A percentile compares a stretch with the other conserved stretches of the same genome.
Evolutionary conservation across 2,888 invertebrate species (phyloP).

Genomic region (Peribatodes rhomboidaria): DNA sequence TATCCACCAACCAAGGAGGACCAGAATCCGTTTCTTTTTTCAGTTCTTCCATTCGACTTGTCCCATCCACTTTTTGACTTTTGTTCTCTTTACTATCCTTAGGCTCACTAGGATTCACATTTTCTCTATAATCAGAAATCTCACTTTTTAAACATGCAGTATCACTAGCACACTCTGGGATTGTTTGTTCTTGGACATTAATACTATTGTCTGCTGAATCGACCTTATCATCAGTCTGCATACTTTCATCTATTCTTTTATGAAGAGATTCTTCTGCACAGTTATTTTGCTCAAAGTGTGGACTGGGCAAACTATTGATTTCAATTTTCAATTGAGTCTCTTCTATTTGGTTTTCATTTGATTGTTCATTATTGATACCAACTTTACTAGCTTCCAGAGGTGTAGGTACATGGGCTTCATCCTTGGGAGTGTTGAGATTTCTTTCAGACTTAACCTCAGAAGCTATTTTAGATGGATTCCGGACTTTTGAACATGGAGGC

Average conservation of each 20-base stretch:
- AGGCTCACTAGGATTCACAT: slow-evolving; percentile 81
- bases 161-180: slow-evolving; percentile 69
- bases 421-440: slow-evolving; percentile 66
- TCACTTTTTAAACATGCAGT: slow-evolving; percentile 78
- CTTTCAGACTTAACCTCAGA: slow-evolving; percentile 67
- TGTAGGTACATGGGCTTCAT: slow-evolving; percentile 66
- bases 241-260: slow-evolving; percentile 58
- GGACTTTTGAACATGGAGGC: slow-evolving; percentile 66
- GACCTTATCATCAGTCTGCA: slow-evolving; percentile 54
- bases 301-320: slow-evolving; percentile 57
- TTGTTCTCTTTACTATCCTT: slow-evolving; percentile 76
- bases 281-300: slow-evolving; percentile 61
- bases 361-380: slow-evolving; percentile 62
- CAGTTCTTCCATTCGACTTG: slow-evolving; percentile 71
- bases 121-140: slow-evolving; percentile 82
- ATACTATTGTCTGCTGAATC: slow-evolving; percentile 60
- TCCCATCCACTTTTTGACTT: slow-evolving; percentile 71
- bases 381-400: slow-evolving; percentile 61
- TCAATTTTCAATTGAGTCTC: slow-evolving; percentile 54
- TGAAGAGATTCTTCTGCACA: slow-evolving; percentile 78
- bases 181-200: slow-evolving; percentile 65
- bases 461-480: slow-evolving; percentile 62
- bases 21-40: slow-evolving; percentile 75
- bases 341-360: slow-evolving; percentile 57
- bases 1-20: slow-evolving; percentile 78